Conservation (phyloP, 2,113 vertebrate species). For the Dasyprocta punctata region DNA sequence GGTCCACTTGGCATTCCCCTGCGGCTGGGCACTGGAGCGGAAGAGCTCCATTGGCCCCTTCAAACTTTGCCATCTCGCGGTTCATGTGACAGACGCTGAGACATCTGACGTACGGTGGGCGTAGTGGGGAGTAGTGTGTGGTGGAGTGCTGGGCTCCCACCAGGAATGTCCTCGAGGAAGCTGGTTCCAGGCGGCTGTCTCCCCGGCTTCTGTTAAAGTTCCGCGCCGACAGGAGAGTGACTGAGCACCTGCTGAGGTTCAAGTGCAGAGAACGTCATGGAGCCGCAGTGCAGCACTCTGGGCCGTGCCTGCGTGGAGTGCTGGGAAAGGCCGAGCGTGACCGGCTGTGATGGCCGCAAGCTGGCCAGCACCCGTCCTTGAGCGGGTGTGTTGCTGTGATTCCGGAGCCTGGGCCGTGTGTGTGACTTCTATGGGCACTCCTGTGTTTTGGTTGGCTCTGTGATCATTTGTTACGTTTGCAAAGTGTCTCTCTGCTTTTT, state of each 20-base stretch:
- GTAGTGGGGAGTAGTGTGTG: background rate
- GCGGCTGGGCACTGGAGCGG: background rate
- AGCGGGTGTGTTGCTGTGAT: rapidly evolving
- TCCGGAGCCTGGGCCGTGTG: background rate
- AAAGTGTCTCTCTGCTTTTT: background rate
- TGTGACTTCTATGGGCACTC: background rate
- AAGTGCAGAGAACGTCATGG: background rate
- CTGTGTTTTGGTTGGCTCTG: background rate
- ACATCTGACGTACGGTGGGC: background rate
- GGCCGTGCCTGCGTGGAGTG: rapidly evolving
- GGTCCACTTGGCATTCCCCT: no score
- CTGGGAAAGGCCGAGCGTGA: background rate
- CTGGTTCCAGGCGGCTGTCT: background rate
- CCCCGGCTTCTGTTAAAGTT: background rate
- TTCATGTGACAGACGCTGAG: background rate
- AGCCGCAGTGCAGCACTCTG: background rate
- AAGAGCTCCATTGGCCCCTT: background rate
- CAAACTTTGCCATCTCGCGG: background rate
- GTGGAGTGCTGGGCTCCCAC: background rate
- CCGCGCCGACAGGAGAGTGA: background rate
- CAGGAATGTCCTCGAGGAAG: background rate
- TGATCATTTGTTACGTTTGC: background rate
- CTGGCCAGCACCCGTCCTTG: background rate
- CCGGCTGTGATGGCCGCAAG: background rate
- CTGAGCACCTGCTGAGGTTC: background rate